Base-by-base conservation (phyloP, 2,113 vertebrate species). In the Entomyzon cyanotis region DNA sequence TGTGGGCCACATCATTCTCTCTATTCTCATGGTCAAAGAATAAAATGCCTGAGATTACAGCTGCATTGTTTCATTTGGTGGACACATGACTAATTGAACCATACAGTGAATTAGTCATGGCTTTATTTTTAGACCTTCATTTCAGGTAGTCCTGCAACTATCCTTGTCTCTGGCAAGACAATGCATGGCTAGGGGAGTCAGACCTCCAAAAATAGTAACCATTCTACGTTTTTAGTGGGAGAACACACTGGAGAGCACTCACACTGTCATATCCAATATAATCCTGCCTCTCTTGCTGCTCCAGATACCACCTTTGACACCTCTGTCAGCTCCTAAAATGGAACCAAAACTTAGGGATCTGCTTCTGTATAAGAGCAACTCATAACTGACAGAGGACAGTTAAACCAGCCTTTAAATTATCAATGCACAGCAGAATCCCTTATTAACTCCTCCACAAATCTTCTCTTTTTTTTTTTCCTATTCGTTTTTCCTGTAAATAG, bases 71-170 rank as follows among this genome's bases (percentile, higher is more conserved):
- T 55, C 58, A 81, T 79, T 76, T 93, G 78, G 82, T 93, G 84
- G 78, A 77, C 81, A 85, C 37, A 64, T 44, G 77, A 73, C 44
- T 87, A 79, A 58, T 33, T 80, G 90, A 85, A 80, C 78, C 81
- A 70, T 68, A 73, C 62, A 87, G 76, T 65, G 55, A 95, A 50
- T 92, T 90, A 95, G 50, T 96, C 89, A 82, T 47, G 59, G 46
- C 46, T 95, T 64, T 96, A 89, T 91, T 95, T 95, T 94, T 67
- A 91, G 82, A 80, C 33, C n/a, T 91, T 69, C 31, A 12, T 90
- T 94, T 91, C 93, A 94, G 89, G 87, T 93, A 93, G 65, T 64
- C 49, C 81, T 71, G 69, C 62, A 89, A 49, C 84, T 79, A 42
- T 49, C 67, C 33, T 52, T 8, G 2, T 68, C 63, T 88, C 71